Percentiles rank a stretch among this genome's conserved stretches.
phyloP scores from a whole-genome alignment of 2,888 invertebrate species.

The Aethes cnicana region DNA sequence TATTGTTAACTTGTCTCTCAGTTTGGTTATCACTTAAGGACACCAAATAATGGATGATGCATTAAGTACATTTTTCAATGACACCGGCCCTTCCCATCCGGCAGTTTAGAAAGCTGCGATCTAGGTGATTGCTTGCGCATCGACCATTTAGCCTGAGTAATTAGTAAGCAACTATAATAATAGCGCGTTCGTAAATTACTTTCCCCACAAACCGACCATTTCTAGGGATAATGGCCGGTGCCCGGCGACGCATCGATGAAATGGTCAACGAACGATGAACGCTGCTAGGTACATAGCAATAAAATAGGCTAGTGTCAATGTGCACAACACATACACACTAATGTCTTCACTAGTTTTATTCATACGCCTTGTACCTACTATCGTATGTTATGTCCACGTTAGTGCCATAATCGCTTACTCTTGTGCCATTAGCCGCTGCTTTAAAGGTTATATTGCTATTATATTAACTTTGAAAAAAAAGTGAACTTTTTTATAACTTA shows the following conservation, averaged over 20 bases:
- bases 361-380: too few relatives aligned
- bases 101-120: slow-evolving; percentile 39
- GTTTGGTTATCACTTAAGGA: background rate
- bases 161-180: slow-evolving; percentile 41
- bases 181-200: slow-evolving; percentile 35
- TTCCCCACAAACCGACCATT: slow-evolving; percentile 36
- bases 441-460: too few relatives aligned
- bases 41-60: slow-evolving; percentile 1
- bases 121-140: slow-evolving; percentile 37
- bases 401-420: too few relatives aligned
- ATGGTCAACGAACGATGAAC: slow-evolving; percentile 27
- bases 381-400: too few relatives aligned
- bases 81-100: slow-evolving; percentile 20
- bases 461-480: too few relatives aligned
- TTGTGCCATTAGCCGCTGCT: too few relatives aligned
- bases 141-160: slow-evolving; percentile 41
- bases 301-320: slow-evolving; percentile 17
- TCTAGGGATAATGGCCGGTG: slow-evolving; percentile 28
- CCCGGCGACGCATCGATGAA: slow-evolving; percentile 28
- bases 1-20: background rate
- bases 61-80: slow-evolving; percentile 22
- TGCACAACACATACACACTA: background rate
- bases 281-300: slow-evolving; percentile 8
- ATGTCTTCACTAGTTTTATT: too few relatives aligned
- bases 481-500: too few relatives aligned